Base-by-base conservation (phyloP, 1,140 invertebrate species). In the Diuraphis noxia region DNA sequence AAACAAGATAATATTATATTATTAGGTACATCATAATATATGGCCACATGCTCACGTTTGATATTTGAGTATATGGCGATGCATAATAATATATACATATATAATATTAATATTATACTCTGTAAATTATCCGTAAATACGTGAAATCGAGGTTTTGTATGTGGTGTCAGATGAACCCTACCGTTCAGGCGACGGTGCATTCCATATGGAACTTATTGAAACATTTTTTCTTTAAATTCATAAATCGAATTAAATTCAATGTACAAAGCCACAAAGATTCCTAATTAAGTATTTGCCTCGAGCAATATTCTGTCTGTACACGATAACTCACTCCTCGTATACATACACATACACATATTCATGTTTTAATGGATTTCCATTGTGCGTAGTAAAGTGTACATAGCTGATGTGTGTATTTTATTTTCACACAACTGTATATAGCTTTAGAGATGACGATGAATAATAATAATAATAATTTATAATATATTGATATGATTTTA, bases 201-300 rank as follows among this genome's bases (percentile, higher is more conserved):
- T n/a, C n/a, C n/a, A n/a, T n/a, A n/a, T n/a, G 10, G 81, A 82
- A 25, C n/a, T 82, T 82, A 82, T 82, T 82, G 81, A 41, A 82
- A 82, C n/a, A 82, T 82, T 82, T 41, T n/a, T 82, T 82, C 38
- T 38, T 41, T 25, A 21, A 82, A 41, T 34, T 7, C 41, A 43
- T 1, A 84, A 84, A 84, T 30, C 41, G 10, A 84, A 84, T 84
- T 84, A 84, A 46, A 84, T n/a, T n/a, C n/a, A 8, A 19, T n/a
- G 3, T 17, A 84, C 82, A 43, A 84, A 84, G 46, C 41, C 41
- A n/a, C 41, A 43, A 43, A 43, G 13, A n/a, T 43, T 43, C 30
- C 0, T 43, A 84, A 43, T 84, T 84, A 46, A n/a, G 46, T 43
- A 84, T 84, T 34, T 6, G 41, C 82, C 40, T 40, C 38, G 3